A percentile compares a stretch with the other conserved stretches of the same genome.
phyloP scores from a whole-genome alignment of 2,113 vertebrate species.

The Spilogale gracilis region DNA sequence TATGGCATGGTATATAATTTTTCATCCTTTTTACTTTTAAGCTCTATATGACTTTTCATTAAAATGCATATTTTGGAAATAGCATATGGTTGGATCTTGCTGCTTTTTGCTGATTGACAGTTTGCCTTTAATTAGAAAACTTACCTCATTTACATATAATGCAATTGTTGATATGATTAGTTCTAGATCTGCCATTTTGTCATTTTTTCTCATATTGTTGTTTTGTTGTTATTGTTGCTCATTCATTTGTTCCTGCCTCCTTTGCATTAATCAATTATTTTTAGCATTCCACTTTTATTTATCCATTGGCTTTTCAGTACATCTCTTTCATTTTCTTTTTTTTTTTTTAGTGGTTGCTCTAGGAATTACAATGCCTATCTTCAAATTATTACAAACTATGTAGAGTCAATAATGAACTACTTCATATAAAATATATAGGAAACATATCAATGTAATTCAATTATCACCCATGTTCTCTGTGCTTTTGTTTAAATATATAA shows the following conservation, averaged over 20 bases:
- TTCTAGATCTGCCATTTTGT: not conserved
- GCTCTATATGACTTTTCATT: not conserved
- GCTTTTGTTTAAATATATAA: not conserved
- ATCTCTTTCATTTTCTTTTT: not conserved
- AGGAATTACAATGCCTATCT: not conserved
- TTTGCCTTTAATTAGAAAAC: conserved; percentile 41
- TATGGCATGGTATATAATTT: not conserved
- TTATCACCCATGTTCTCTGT: not conserved
- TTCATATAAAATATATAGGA: not conserved
- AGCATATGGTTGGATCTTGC: not conserved
- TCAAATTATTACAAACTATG: conserved; percentile 9
- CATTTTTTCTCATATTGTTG: not conserved
- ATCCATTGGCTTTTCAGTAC: not conserved
- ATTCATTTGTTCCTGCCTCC: not conserved
- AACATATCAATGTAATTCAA: not conserved
- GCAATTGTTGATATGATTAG: not conserved
- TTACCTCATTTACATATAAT: not conserved
- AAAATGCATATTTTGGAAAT: not conserved
- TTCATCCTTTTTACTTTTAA: not conserved
- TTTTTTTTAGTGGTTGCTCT: not conserved
- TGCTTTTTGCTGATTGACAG: not conserved
- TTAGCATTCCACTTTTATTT: conserved; percentile 49
- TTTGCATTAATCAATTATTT: not conserved
- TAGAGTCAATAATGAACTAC: not conserved
- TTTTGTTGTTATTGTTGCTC: not conserved